These are phyloP conservation scores for Pipistrellus kuhlii DNA, from an alignment of 2,797 vertebrate genomes.

Conservation along the genomic window DNA sequence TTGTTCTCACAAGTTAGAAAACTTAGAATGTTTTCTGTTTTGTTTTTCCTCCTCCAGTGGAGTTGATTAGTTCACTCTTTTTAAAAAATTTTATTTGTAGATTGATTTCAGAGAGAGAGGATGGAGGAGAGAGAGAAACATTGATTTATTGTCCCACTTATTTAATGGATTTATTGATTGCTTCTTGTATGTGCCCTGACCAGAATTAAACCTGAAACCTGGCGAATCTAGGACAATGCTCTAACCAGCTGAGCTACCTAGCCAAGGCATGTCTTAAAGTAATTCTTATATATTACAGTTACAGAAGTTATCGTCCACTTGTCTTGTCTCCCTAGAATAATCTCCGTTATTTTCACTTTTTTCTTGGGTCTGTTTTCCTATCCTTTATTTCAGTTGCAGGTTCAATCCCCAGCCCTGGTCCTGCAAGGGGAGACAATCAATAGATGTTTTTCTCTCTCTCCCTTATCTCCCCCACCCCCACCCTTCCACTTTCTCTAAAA, in stretches of 20 bases:
- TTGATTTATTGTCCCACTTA: not conserved
- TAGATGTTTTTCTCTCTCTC: too few relatives aligned
- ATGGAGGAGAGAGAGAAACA: not conserved
- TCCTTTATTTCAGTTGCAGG: not conserved
- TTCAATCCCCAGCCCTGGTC: too few relatives aligned
- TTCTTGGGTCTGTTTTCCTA: not conserved
- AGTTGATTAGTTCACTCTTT: not conserved
- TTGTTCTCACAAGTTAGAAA: slow-evolving; percentile 40
- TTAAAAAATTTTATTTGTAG: not conserved
- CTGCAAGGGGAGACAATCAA: too few relatives aligned
- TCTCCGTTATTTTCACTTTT: not conserved
- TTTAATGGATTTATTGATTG: not conserved
- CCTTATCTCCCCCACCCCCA: too few relatives aligned
- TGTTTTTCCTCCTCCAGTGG: not conserved
- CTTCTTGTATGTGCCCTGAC: not conserved
- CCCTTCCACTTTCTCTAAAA: too few relatives aligned
- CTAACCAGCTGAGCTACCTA: not conserved
- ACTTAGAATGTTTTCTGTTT: not conserved
- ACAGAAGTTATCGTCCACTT: not conserved
- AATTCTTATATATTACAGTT: not conserved
- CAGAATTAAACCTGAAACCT: not conserved
- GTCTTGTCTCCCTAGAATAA: not conserved
- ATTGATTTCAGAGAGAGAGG: not conserved
- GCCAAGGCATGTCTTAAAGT: not conserved
- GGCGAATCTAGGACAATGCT: not conserved